phyloP scores from a whole-genome alignment of 1,140 invertebrate species.

The Lordiphosa clarofinis region DNA sequence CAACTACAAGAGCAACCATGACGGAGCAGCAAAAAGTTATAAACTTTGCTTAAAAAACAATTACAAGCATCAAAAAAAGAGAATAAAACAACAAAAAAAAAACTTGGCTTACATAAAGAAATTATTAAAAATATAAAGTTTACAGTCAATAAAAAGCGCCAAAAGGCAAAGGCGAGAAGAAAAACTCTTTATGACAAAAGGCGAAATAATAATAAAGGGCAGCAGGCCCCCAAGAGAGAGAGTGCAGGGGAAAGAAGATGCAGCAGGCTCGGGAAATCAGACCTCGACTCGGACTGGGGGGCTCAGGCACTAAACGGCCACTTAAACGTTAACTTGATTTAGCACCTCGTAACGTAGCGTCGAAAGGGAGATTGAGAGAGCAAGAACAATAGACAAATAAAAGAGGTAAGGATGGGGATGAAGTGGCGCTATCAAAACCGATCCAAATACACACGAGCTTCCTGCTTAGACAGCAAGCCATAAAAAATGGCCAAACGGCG shows the following conservation, averaged over 20 bases:
- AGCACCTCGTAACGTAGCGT: constrained; percentile 62
- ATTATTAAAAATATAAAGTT: constrained; percentile 21
- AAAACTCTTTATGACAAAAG: constrained; percentile 16
- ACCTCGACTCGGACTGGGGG: constrained; percentile 18
- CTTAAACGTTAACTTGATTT: constrained; percentile 77
- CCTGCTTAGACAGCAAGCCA: constrained; percentile 11
- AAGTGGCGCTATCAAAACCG: constrained; percentile 50
- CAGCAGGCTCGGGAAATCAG: constrained; percentile 9
- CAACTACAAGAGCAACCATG: constrained; percentile 10
- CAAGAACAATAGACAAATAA: constrained; percentile 13
- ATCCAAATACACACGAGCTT: constrained; percentile 22
- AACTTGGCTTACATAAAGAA: constrained; percentile 6
- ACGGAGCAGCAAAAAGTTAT: constrained; percentile 12
- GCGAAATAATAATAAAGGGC: constrained; percentile 32
- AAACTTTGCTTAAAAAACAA: constrained; percentile 15
- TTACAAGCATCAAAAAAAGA: constrained; percentile 2
- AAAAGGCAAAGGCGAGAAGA: constrained; percentile 7
- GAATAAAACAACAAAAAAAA: not conserved
- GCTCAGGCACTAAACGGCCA: constrained; percentile 71
- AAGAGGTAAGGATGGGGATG: constrained; percentile 16
- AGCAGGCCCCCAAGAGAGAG: constrained; percentile 51
- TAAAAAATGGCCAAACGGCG: constrained; percentile 48
- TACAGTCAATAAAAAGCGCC: constrained; percentile 18
- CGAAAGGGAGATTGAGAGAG: constrained; percentile 2
- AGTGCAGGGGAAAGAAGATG: constrained; percentile 24